These are phyloP conservation scores for Lobophora halterata DNA, from an alignment of 2,888 invertebrate species.

Conservation along the genomic window DNA sequence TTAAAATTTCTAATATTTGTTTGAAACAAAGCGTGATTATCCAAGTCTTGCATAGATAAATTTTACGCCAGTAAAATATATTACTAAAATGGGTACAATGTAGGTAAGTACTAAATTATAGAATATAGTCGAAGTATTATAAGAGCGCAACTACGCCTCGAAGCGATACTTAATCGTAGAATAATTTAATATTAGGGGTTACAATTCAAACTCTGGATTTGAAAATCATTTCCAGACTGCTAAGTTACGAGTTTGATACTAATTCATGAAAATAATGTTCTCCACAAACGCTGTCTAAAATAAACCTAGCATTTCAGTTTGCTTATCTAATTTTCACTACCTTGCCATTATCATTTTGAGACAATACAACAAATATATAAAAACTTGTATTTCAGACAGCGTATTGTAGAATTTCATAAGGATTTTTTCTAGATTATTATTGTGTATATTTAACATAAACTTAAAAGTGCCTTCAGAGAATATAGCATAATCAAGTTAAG, in stretches of 20 bases:
- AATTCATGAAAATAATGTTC: conserved; percentile 2
- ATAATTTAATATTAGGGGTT: conserved; percentile 67
- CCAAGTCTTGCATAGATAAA: conserved; percentile 59
- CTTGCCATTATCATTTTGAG: too few species aligned
- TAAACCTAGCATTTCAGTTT: too few species aligned
- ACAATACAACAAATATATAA: too few species aligned
- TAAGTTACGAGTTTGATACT: conserved; percentile 49
- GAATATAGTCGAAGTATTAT: conserved; percentile 65
- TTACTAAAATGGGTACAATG: conserved; percentile 75
- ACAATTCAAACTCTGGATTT: conserved; percentile 63
- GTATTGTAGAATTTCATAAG: too few species aligned
- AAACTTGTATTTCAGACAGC: too few species aligned
- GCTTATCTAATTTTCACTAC: too few species aligned
- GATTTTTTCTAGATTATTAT: too few species aligned
- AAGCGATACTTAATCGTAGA: conserved; percentile 76
- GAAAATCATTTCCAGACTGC: conserved; percentile 67
- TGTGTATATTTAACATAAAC: too few species aligned
- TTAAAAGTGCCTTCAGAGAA: too few species aligned
- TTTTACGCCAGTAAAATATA: conserved; percentile 72
- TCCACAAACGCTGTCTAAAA: too few species aligned
- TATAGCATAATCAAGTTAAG: too few species aligned
- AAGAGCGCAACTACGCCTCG: conserved; percentile 73
- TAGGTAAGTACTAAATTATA: conserved; percentile 76
- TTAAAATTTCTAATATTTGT: conserved; percentile 43
- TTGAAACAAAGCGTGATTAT: conserved; percentile 65